Base-by-base conservation (phyloP, 1,140 invertebrate genomes). In the Drosophila erecta region DNA sequence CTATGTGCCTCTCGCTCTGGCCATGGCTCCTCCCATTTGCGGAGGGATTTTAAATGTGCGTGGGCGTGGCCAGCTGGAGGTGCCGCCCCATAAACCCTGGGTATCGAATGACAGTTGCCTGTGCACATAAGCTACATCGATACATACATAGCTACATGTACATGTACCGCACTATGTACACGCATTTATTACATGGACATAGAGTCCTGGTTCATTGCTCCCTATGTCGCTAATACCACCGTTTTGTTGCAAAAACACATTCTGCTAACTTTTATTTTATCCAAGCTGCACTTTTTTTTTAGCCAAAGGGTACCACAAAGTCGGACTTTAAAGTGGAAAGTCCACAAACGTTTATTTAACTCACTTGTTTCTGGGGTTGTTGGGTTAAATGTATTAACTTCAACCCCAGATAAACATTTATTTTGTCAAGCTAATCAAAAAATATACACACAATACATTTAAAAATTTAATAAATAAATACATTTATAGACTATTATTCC, bases 41-140 rank as follows among this genome's bases (percentile, higher is more conserved):
- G 70, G 65, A 60, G 81, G 81, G 81, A 85, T 86, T 85, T 86
- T 85, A 78, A 77, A n/a, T 76, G 44, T 64, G 61, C 64, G 69
- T 51, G 64, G 81, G 78, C 81, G 81, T 53, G 81, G 72, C 81
- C 67, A 66, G 40, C 40, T 22, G 22, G 37, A 58, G 58, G 77
- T 77, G 77, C 76, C 81, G 43, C 81, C 77, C 72, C n/a, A 2
- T 10, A 49, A 54, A 62, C 41, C 22, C 24, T 12, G 43, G 46
- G n/a, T 38, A 69, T 69, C 41, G 47, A 70, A 69, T 69, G 66
- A 43, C 49, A 57, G 27, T 24, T 4, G 17, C 30, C 41, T 12
- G 51, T 24, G 30, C 47, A 51, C 30, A 22, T 77, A n/a, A n/a
- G n/a, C n/a, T n/a, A 61, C 20, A 17, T 76, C 61, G 20, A 62